Evolutionary conservation across 2,888 invertebrate species (phyloP).

Genomic region (Cephalotes varians): DNA sequence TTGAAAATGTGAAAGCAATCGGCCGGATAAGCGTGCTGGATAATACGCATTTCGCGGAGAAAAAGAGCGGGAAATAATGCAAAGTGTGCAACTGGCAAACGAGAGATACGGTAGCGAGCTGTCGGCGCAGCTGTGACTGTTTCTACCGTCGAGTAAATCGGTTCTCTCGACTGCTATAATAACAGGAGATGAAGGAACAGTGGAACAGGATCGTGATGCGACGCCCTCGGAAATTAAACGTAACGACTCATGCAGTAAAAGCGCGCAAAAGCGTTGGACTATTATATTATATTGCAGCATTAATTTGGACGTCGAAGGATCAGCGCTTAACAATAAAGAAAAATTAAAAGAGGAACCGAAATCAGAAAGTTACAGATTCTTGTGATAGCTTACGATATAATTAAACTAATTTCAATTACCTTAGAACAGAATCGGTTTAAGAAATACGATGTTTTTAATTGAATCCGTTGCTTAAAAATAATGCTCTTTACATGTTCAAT

Average conservation of each 20-base stretch:
- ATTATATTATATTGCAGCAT: conserved; percentile 49
- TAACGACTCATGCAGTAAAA: conserved; percentile 65
- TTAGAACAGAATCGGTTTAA: neutral
- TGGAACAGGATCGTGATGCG: conserved; percentile 66
- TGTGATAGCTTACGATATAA: neutral
- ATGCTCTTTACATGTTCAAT: neutral
- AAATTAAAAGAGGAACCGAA: conserved; percentile 9
- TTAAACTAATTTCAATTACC: neutral
- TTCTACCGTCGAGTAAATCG: conserved; percentile 70
- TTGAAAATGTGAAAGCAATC: conserved; percentile 60
- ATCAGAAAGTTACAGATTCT: neutral
- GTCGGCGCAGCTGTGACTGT: conserved; percentile 70
- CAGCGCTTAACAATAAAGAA: neutral
- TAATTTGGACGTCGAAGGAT: conserved; percentile 56
- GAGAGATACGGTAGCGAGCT: conserved; percentile 52
- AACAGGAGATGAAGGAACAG: conserved; percentile 51
- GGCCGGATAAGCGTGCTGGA: conserved; percentile 61
- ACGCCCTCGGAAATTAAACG: conserved; percentile 71
- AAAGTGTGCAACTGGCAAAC: conserved; percentile 58
- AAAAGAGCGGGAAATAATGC: conserved; percentile 44
- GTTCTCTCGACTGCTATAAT: conserved; percentile 66
- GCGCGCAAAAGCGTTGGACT: conserved; percentile 49
- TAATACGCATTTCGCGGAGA: conserved; percentile 61
- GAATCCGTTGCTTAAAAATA: neutral
- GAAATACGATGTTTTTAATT: neutral